Evolutionary conservation across 2,888 invertebrate species (phyloP), one percentile per base, ranked within the genome.

Genomic region (Ceriagrion tenellum): DNA sequence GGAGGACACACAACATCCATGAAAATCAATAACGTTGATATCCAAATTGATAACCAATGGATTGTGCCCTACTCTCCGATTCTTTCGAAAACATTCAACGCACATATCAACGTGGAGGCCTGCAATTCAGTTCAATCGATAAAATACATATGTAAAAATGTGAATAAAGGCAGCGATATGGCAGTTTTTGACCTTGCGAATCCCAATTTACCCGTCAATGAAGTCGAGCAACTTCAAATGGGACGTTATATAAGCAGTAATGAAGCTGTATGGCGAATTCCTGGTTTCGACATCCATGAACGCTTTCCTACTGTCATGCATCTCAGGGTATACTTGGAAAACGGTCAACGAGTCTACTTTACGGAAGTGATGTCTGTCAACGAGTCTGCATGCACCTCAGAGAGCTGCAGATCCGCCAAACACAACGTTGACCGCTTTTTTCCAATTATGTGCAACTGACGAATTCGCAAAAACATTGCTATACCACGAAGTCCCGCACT

Each of bases 111-210:
- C 96, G 96, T 97, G 20, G 97, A 97, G 95, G 96, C 95, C 95
- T 97, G 97, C 95, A 96, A 96, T 96, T 97, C 97, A 0, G 96
- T 97, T 0, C 97, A 97, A 95, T 96, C 96, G 0, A 97, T 97
- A 47, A 97, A 97, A 96, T 97, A 97, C 95, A 96, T 97, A 95
- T 97, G 96, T 96, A 97, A 97, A 96, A 97, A 97, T 96, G 96
- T 97, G 40, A 96, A 96, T 95, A 97, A 97, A 96, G 96, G 97
- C 63, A 96, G 96, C 95, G 96, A 97, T 95, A 55, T 55, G 90
- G 90, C 90, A 55, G 55, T 23, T 26, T 90, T 90, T n/a, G n/a
- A 20, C 3, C 13, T 90, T 16, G 26, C 12, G 30, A 90, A 90
- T 56, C 23, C 23, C 0, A n/a, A 13, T 10, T 12, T 16, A 56